Evolutionary conservation across 2,888 invertebrate genomes (phyloP), one percentile per base, ranked within the genome.

Genomic region (Euproctis similis): DNA sequence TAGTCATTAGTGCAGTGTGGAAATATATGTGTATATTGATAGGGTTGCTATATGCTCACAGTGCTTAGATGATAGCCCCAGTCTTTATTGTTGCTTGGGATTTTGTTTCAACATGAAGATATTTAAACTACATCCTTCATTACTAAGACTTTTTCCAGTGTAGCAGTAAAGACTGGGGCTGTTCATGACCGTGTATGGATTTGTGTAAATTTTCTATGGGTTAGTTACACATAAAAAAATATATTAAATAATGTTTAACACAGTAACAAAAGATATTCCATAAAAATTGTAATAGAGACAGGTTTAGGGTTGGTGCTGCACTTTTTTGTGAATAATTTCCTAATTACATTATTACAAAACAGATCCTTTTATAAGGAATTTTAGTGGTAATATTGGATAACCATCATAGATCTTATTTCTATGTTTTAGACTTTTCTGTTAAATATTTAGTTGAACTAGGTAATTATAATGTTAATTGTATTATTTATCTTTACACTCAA

Each of bases 181-280:
- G 49, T 52, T 55, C 61, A 65, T 71, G 68, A 75, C 68, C 67
- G 57, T 72, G 74, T 72, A 74, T 71, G 74, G 74, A 76, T 74
- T 73, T 80, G 64, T 82, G 81, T 81, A 81, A 74, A 82, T 77
- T 82, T 80, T 78, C 71, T 78, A 80, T 76, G 70, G 67, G 74
- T 81, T 81, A 75, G 69, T 75, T 77, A 73, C 62, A 62, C 66
- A 61, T 65, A 61, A 64, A 48, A 54, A n/a, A n/a, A n/a, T n/a
- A n/a, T n/a, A n/a, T n/a, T n/a, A n/a, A n/a, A n/a, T n/a, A n/a
- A n/a, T n/a, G n/a, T n/a, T n/a, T n/a, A n/a, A n/a, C n/a, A n/a
- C n/a, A n/a, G n/a, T 28, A 49, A 53, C 43, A 50, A 52, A 43
- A 46, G 51, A 46, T 52, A 54, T 57, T 63, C 45, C 48, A 52